Conservation (phyloP, 2,888 invertebrate genomes). For the Diarsia dahlii region DNA sequence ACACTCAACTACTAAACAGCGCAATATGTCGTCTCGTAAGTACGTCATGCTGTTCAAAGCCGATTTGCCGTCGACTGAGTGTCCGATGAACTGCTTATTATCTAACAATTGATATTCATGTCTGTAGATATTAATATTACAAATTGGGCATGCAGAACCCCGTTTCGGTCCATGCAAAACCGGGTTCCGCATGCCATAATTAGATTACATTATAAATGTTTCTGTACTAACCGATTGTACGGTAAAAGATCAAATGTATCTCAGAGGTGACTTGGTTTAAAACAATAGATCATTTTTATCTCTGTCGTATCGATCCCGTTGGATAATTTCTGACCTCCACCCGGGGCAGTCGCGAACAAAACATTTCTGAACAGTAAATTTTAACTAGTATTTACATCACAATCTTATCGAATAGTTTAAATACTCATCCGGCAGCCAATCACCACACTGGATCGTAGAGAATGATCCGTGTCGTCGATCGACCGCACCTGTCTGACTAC, state of each 20-base stretch:
- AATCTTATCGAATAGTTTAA: not conserved
- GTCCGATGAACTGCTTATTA: not conserved
- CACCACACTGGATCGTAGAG: not conserved
- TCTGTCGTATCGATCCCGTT: not conserved
- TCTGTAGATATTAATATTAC: too few relatives aligned
- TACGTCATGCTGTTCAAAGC: constrained; percentile 1
- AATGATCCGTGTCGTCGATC: not conserved
- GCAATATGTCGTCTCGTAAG: not conserved
- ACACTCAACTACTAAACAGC: not conserved
- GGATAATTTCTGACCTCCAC: not conserved
- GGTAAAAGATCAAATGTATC: too few relatives aligned
- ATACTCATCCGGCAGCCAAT: too few relatives aligned
- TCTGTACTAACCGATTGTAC: too few relatives aligned
- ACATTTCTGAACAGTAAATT: not conserved
- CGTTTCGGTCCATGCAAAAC: too few relatives aligned
- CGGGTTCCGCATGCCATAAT: too few relatives aligned
- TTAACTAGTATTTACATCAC: not conserved
- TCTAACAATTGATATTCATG: too few relatives aligned
- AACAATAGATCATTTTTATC: not conserved
- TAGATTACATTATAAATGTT: too few relatives aligned
- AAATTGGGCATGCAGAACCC: not conserved
- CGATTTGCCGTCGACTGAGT: not conserved
- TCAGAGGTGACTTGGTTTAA: not conserved
- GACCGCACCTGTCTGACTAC: not conserved
- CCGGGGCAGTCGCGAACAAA: not conserved